Evolutionary conservation across 2,888 invertebrate genomes (phyloP).

Genomic region (Drepana falcataria): DNA sequence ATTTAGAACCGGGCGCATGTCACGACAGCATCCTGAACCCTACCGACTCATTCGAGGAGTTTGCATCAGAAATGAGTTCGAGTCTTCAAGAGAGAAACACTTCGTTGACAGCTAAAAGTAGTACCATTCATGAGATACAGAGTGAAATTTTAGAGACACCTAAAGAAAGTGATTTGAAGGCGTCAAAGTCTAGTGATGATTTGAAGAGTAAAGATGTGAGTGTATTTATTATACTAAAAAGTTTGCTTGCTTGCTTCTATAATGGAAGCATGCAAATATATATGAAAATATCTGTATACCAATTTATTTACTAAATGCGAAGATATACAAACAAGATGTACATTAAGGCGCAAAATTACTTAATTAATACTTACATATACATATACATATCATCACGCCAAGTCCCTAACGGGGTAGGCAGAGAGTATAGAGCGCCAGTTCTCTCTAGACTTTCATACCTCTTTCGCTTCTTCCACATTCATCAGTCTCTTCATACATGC

Average conservation of each 20-base stretch:
- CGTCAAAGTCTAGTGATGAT: conserved; percentile 59
- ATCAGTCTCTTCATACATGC: no score
- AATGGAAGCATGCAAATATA: no score
- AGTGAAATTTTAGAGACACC: conserved; percentile 67
- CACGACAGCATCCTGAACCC: conserved; percentile 84
- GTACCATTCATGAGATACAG: conserved; percentile 80
- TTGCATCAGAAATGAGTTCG: conserved; percentile 81
- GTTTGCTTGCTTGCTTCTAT: not conserved
- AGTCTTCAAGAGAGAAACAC: conserved; percentile 78
- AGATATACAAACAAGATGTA: no score
- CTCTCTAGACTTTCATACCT: no score
- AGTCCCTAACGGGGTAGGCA: no score
- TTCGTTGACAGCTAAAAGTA: conserved; percentile 73
- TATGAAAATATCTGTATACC: no score
- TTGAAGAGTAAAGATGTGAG: conserved; percentile 62
- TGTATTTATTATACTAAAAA: conserved; percentile 7
- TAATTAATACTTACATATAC: no score
- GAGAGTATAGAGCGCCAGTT: no score
- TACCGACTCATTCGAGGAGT: conserved; percentile 84
- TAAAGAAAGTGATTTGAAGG: conserved; percentile 33
- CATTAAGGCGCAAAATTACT: no score
- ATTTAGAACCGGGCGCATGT: conserved; percentile 67
- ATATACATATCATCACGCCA: no score
- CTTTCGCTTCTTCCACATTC: no score
- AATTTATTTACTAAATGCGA: no score